Evolutionary conservation across 2,797 vertebrate genomes (phyloP), one percentile per base, ranked within the genome.

Genomic region (Neosilurus mollespiculum): DNA sequence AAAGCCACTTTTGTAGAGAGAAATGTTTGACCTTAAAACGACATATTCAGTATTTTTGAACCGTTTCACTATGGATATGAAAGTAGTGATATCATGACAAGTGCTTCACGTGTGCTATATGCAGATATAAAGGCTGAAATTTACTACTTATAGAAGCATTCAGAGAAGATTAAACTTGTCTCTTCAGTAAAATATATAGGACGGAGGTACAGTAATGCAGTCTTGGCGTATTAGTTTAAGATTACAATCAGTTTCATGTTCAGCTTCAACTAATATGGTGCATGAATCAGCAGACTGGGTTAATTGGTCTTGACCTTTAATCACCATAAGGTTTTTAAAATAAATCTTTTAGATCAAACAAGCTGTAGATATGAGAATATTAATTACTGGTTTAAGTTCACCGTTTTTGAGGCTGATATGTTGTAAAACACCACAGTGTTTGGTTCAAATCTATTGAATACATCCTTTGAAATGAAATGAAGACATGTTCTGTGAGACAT

Each of bases 1-100:
- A 51, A 69, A 77, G 86, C 53, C 82, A 81, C 69, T 80, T 86
- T 82, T 70, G 53, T 75, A 75, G 62, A 72, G n/a, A 37, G 9
- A 10, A 64, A 24, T 12, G 24, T 79, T 83, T 49, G 67, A 81
- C 18, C 6, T 75, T 61, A n/a, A 59, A 84, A 56, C 65, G 80
- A 43, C 26, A 59, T 34, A 65, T 53, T 81, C 54, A 54, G 12
- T 81, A 77, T 49, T 78, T 78, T 78, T 82, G 84, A 85, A 78
- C 75, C 75, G 72, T 11, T 65, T 78, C 30, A 56, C 51, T 43
- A n/a, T 67, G 24, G 54, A 53, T 6, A 43, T 43, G 43, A 26
- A 59, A 54, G 30, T 20, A 37, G 64, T 16, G 24, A 73, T 53
- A 62, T 72, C 12, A 37, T 75, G 59, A 83, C 53, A 69, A 65